These are phyloP conservation scores for Unio pictorum DNA, from an alignment of 2,888 invertebrate genomes.

Conservation along the genomic window DNA sequence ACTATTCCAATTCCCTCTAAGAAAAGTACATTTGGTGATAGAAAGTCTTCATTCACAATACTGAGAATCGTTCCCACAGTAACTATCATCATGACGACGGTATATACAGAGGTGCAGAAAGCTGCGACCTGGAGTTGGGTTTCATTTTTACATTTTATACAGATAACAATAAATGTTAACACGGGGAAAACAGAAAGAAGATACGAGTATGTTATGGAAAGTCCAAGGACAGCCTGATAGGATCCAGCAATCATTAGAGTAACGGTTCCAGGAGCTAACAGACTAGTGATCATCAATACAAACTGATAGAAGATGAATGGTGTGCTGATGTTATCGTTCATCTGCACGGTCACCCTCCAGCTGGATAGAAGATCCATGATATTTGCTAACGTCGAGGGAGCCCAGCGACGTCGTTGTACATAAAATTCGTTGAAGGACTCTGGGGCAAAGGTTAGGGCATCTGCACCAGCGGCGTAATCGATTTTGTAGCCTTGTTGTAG, in stretches of 20 bases:
- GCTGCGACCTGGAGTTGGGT: slow-evolving; percentile 81
- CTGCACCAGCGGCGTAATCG: slow-evolving; percentile 65
- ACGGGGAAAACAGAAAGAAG: slow-evolving; percentile 95
- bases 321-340: slow-evolving; percentile 59
- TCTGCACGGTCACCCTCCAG: slow-evolving; percentile 44
- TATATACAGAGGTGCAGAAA: slow-evolving; percentile 84
- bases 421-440: slow-evolving; percentile 65
- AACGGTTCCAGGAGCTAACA: slow-evolving; percentile 53
- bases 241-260: slow-evolving; percentile 91
- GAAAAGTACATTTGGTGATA: slow-evolving; percentile 52
- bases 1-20: slow-evolving; percentile 80
- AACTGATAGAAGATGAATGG: slow-evolving; percentile 58
- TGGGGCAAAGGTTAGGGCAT: slow-evolving; percentile 62
- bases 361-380: slow-evolving; percentile 58
- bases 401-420: slow-evolving; percentile 64
- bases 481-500: slow-evolving; percentile 63
- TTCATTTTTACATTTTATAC: slow-evolving; percentile 92
- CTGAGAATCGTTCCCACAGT: slow-evolving; percentile 98
- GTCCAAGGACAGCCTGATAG: slow-evolving; percentile 95
- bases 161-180: slow-evolving; percentile 89
- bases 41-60: slow-evolving; percentile 90
- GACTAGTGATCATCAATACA: slow-evolving; percentile 45
- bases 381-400: slow-evolving; percentile 66
- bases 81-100: slow-evolving; percentile 99
- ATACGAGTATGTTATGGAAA: slow-evolving; percentile 96